Evolutionary conservation across 2,797 vertebrate genomes (phyloP).

Genomic region (Anguilla megastoma): DNA sequence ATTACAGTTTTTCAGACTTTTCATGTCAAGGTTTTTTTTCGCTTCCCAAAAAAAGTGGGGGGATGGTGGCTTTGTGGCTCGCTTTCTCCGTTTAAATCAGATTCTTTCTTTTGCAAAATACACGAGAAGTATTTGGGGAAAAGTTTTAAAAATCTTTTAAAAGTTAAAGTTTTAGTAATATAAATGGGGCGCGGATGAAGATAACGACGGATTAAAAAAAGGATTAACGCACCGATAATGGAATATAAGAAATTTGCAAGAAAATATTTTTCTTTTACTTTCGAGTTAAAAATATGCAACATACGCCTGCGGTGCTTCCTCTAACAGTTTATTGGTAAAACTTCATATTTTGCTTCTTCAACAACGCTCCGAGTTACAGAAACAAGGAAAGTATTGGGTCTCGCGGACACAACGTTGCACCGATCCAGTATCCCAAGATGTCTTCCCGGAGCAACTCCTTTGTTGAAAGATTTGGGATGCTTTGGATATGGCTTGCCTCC

Average conservation of each 20-base stretch:
- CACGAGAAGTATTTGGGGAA: neutral
- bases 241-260: constrained; percentile 20
- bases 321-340: neutral
- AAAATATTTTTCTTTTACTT: neutral
- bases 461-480: constrained; percentile 70
- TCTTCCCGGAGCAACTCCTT: constrained; percentile 71
- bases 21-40: constrained; percentile 56
- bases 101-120: neutral
- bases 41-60: constrained; percentile 47
- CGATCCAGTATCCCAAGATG: constrained; percentile 64
- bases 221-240: constrained; percentile 3
- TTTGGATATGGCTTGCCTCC: constrained; percentile 62
- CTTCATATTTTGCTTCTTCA: neutral
- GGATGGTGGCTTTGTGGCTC: constrained; percentile 50
- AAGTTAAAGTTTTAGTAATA: constrained; percentile 4
- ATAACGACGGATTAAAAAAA: neutral
- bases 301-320: neutral
- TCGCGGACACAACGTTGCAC: constrained; percentile 37
- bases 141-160: neutral
- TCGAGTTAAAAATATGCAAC: constrained; percentile 23
- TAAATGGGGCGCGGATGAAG: neutral
- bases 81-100: constrained; percentile 30
- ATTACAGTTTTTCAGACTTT: constrained; percentile 75
- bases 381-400: constrained; percentile 27
- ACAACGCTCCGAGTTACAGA: neutral